Evolutionary conservation across 2,113 vertebrate genomes (phyloP).

Genomic region (Muscicapa adusta): DNA sequence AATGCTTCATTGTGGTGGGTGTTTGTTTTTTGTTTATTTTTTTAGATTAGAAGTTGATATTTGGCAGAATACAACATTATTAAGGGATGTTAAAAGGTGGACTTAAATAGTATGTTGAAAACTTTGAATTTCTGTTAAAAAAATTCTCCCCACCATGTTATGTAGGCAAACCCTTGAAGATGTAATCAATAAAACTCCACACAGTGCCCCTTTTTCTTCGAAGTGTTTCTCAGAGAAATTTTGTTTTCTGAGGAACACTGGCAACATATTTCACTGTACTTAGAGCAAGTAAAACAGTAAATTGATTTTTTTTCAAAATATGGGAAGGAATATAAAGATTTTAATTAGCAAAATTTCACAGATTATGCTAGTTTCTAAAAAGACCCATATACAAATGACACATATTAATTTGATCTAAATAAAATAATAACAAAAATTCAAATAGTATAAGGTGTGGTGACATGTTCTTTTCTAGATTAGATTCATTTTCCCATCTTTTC

Average conservation of each 20-base stretch:
- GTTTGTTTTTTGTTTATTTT: neutral
- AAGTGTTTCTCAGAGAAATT: neutral
- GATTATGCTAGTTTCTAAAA: neutral
- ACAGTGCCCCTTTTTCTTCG: neutral
- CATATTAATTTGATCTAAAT: neutral
- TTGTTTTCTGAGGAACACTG: neutral
- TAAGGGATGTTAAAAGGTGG: neutral
- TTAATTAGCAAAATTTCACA: neutral
- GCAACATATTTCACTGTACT: neutral
- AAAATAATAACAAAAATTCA: neutral
- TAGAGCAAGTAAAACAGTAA: neutral
- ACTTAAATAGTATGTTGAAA: neutral
- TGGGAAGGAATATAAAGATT: neutral
- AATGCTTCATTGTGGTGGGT: neutral
- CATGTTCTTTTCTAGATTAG: neutral
- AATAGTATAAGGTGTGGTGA: neutral
- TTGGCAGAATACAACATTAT: neutral
- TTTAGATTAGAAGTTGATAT: neutral
- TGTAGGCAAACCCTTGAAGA: neutral
- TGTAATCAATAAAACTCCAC: neutral
- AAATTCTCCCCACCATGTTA: rapidly evolving
- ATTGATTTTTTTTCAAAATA: neutral
- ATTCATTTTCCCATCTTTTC: neutral
- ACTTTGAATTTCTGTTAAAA: neutral
- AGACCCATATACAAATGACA: neutral